These are phyloP conservation scores for Drosophila cracens DNA, from an alignment of 2,888 invertebrate genomes.

Conservation along the genomic window DNA sequence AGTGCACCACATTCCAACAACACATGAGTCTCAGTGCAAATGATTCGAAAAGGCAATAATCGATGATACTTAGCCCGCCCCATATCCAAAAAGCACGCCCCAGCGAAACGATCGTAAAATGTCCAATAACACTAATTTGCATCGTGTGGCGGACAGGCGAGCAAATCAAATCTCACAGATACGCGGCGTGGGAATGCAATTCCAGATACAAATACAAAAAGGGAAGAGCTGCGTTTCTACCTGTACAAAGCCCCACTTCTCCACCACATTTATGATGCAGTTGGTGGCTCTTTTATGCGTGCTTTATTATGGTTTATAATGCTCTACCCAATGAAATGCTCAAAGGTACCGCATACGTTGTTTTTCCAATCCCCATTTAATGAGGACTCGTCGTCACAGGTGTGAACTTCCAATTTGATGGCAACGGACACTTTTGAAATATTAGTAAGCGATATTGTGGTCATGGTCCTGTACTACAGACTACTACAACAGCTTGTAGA, in stretches of 20 bases:
- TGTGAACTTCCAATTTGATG: slow-evolving; percentile 56
- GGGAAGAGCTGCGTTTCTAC: neutral
- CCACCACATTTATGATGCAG: slow-evolving; percentile 13
- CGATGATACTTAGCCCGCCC: slow-evolving; percentile 13
- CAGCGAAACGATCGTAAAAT: slow-evolving; percentile 48
- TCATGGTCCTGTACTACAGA: slow-evolving; percentile 10
- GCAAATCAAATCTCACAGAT: slow-evolving; percentile 43
- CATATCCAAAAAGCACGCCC: slow-evolving; percentile 13
- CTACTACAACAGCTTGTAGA: slow-evolving; percentile 15
- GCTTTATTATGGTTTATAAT: slow-evolving; percentile 41
- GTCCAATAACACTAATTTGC: slow-evolving; percentile 70
- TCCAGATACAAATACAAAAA: slow-evolving; percentile 21
- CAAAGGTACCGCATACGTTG: slow-evolving; percentile 22
- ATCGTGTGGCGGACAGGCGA: slow-evolving; percentile 41
- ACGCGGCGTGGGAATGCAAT: slow-evolving; percentile 63
- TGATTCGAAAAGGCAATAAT: slow-evolving; percentile 9
- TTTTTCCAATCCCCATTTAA: neutral
- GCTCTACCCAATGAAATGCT: slow-evolving; percentile 30
- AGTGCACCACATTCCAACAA: slow-evolving; percentile 1
- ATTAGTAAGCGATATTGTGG: slow-evolving; percentile 58
- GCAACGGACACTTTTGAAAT: slow-evolving; percentile 58
- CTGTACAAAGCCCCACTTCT: neutral
- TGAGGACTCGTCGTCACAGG: slow-evolving; percentile 50
- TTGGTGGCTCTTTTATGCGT: slow-evolving; percentile 38
- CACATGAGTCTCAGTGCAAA: neutral